Conservation (phyloP, 2,888 invertebrate species). For the Cheilosia urbana region DNA sequence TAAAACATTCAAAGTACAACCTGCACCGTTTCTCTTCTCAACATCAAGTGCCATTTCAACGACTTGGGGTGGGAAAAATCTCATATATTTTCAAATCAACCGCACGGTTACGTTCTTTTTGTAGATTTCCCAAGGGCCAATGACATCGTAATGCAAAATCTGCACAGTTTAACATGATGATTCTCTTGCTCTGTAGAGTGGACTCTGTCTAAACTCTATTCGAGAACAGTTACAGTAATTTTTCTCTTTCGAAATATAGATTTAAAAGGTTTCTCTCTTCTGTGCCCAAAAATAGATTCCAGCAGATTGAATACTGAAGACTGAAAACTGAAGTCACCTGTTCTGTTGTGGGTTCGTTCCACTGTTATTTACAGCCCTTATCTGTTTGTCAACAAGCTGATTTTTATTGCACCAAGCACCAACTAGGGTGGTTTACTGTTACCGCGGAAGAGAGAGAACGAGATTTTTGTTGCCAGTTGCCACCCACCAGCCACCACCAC, state of each 20-base stretch:
- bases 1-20: no score
- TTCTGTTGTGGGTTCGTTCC: conserved; percentile 23
- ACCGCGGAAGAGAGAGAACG: not conserved
- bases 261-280: conserved; percentile 4
- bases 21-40: no score
- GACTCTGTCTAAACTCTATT: no score
- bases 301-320: not conserved
- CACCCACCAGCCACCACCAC: not conserved
- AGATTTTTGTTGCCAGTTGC: not conserved
- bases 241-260: not conserved
- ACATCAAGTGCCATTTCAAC: no score
- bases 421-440: conserved; percentile 15
- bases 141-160: not conserved
- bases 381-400: conserved; percentile 41
- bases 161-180: not conserved
- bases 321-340: conserved; percentile 12
- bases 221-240: not conserved
- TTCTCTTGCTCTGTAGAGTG: conserved; percentile 10
- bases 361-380: conserved; percentile 28
- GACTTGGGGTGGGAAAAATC: no score
- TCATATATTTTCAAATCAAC: not conserved
- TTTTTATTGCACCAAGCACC: conserved; percentile 8
- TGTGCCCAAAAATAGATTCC: not conserved
- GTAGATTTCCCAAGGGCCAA: not conserved
- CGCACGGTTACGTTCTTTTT: not conserved